Base-by-base conservation (phyloP, 2,888 invertebrate genomes). In the Cryptosula pallasiana region DNA sequence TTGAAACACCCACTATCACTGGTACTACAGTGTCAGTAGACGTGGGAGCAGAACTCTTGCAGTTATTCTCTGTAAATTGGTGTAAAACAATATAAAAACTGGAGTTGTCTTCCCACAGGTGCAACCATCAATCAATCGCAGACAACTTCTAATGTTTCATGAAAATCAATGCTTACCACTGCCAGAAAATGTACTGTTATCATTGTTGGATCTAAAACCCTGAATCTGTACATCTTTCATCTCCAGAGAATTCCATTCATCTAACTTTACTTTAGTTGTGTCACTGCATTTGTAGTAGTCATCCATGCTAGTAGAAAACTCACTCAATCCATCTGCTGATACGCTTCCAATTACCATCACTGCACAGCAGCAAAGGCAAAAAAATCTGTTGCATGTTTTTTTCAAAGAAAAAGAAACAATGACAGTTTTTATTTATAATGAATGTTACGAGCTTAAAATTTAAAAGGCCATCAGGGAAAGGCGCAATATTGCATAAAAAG, bases 21-120 rank as follows among this genome's bases (percentile, higher is more conserved):
- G 63, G 63, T 34, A 63, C 27, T 5, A 63, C 32, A 32, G 63
- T 63, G 34, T 63, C 63, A 13, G 27, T 27, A 32, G 63, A 27
- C 2, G 20, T 63, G 16, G 5, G 5, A 32, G 63, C 3, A 25
- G 27, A 3, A 20, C 20, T 45, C 27, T 32, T 3, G 63, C 63
- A 63, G 32, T 63, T 63, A 27, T 63, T 63, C 32, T 29, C 63
- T 63, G 34, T 63, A 29, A 32, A 13, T 32, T 23, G 25, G 3
- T 16, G 23, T 23, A n/a, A n/a, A n/a, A n/a, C n/a, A n/a, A n/a
- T n/a, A n/a, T n/a, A n/a, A n/a, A n/a, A n/a, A n/a, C n/a, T n/a
- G n/a, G n/a, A n/a, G n/a, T n/a, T n/a, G n/a, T n/a, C n/a, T n/a
- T n/a, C n/a, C n/a, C n/a, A n/a, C n/a, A n/a, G n/a, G n/a, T n/a